Evolutionary conservation across 92 coral and sea anemone species (phyloP).

Genomic region (Parazoanthus atlanticus): DNA sequence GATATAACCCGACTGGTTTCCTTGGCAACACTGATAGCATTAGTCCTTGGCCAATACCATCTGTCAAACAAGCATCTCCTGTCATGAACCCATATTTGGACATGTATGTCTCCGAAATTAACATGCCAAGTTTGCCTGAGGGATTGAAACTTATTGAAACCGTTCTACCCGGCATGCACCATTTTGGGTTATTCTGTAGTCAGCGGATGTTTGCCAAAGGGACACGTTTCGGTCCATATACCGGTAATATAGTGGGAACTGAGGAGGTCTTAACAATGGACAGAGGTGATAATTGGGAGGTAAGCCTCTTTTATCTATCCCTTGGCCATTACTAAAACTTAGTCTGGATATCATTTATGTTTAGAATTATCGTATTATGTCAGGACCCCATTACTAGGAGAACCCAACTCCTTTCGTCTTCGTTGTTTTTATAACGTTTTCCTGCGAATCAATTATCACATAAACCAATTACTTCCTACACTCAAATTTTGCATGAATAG

Average conservation of each 20-base stretch:
- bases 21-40: slow-evolving; percentile 41
- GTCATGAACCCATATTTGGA: slow-evolving; percentile 61
- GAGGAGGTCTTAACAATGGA: slow-evolving; percentile 60
- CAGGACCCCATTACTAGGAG: too few species aligned
- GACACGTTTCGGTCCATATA: slow-evolving; percentile 94
- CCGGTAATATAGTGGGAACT: slow-evolving; percentile 71
- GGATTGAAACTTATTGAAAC: slow-evolving; percentile 78
- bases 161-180: slow-evolving; percentile 78
- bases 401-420: too few species aligned
- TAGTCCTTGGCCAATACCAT: slow-evolving; percentile 54
- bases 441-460: too few species aligned
- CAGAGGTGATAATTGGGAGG: slow-evolving; percentile 92
- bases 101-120: slow-evolving; percentile 54
- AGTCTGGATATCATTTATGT: too few species aligned
- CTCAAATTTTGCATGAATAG: too few species aligned
- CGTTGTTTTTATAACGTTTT: too few species aligned
- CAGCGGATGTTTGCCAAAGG: slow-evolving; percentile 86
- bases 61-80: slow-evolving; percentile 19
- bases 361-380: too few species aligned
- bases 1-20: background rate
- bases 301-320: slow-evolving; percentile 24
- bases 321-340: too few species aligned
- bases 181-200: slow-evolving; percentile 82
- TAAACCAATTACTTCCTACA: too few species aligned
- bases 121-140: slow-evolving; percentile 71